Evolutionary conservation across 2,797 vertebrate species (phyloP), one percentile per base, ranked within the genome.

Genomic region (Muraenolepis orangiensis): DNA sequence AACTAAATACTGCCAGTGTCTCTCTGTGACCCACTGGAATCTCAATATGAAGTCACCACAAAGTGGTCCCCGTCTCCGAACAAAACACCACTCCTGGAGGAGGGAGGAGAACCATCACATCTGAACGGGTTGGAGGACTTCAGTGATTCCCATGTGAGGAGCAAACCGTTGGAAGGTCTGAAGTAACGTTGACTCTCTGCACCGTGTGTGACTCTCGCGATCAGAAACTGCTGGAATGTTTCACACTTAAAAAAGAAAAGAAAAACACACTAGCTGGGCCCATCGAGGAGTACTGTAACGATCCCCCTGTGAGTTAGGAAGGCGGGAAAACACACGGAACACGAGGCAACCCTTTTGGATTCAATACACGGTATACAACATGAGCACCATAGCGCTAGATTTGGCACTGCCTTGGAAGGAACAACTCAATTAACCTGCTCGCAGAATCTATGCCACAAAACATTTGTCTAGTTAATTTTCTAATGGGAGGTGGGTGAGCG

Each of bases 341-440:
- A 28, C 11, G 57, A 26, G 57, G 57, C 57, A 26, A 5, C n/a
- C 51, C n/a, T n/a, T 57, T 7, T 26, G 23, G 51, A 26, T 23
- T 64, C 57, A 64, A 64, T 26, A 64, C 57, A 64, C 57, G 1
- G 23, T 64, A 64, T 28, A 61, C 51, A 23, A 64, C 23, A 64
- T 28, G 57, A 64, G 57, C 57, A 71, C 69, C 69, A 40, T 64
- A 32, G 72, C n/a, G 18, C 46, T 34, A 61, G 69, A 78, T 74
- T 81, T 81, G 79, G 79, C 79, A 77, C 79, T 73, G 51, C 66
- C 40, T 75, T 90, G 90, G 90, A 89, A 91, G 87, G 89, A 85
- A 89, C 88, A 82, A 89, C 87, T 89, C n/a, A 28, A 8, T 51
- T 66, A 7, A 29, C 20, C 26, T 64, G 57, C 14, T 64, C n/a